phyloP scores from a whole-genome alignment of 2,888 invertebrate species.

The Malachius bipustulatus region DNA sequence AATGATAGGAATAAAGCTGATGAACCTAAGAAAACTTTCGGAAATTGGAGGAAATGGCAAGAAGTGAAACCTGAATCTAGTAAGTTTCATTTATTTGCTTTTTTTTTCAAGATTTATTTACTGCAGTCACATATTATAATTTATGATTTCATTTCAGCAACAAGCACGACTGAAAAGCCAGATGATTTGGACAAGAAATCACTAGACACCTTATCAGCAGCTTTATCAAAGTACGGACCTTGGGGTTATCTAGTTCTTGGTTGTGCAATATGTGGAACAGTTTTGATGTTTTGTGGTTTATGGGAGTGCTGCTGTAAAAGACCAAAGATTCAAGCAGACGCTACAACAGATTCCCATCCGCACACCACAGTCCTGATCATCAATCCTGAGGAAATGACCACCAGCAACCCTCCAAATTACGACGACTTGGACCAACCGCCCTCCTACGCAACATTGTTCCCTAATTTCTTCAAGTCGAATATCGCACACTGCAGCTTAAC shows the following conservation, averaged over 20 bases:
- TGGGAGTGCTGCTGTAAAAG: conserved; percentile 46
- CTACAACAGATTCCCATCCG: conserved; percentile 20
- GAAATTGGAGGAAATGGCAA: conserved; percentile 20
- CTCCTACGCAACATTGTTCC: conserved; percentile 55
- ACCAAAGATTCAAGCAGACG: conserved; percentile 30
- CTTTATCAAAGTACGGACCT: conserved; percentile 57
- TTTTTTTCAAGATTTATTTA: no score
- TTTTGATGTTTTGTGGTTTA: conserved; percentile 56
- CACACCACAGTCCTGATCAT: conserved; percentile 31
- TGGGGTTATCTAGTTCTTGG: conserved; percentile 64
- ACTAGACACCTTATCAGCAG: conserved; percentile 38
- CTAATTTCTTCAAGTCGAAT: conserved; percentile 28
- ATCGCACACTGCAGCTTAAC: no score
- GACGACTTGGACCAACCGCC: conserved; percentile 51
- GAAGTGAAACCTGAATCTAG: conserved; percentile 15
- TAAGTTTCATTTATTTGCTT: no score
- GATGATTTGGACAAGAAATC: conserved; percentile 19
- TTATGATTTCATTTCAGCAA: no score
- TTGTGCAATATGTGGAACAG: conserved; percentile 56
- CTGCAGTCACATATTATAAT: no score
- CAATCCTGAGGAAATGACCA: conserved; percentile 20
- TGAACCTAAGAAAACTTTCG: conserved; percentile 11
- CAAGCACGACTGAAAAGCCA: conserved; percentile 14
- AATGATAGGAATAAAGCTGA: background rate
- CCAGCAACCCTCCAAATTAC: conserved; percentile 45